These are phyloP conservation scores for Bergia sp. DNA, from an alignment of 92 coral and sea anemone genomes.

Conservation along the genomic window DNA sequence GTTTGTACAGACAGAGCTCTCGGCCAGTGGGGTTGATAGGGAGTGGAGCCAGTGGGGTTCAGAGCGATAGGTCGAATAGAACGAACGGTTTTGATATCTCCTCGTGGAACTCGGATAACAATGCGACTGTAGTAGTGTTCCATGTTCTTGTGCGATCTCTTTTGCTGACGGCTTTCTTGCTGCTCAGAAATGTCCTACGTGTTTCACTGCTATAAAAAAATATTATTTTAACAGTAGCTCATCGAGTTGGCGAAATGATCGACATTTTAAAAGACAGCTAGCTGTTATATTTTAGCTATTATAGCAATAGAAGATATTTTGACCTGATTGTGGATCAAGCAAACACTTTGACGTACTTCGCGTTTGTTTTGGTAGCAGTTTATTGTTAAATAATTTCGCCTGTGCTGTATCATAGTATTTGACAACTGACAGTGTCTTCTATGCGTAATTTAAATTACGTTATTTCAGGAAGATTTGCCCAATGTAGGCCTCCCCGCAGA, in stretches of 20 bases:
- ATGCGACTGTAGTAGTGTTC: background rate
- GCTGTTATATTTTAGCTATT: background rate
- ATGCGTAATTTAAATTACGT: background rate
- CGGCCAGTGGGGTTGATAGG: conserved; percentile 39
- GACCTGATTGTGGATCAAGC: background rate
- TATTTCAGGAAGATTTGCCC: background rate
- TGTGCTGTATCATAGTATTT: too few species aligned
- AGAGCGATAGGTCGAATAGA: conserved; percentile 20
- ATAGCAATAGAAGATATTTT: background rate
- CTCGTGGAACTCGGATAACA: background rate
- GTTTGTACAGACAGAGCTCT: conserved; percentile 21
- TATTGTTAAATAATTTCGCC: background rate
- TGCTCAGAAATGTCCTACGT: conserved; percentile 13
- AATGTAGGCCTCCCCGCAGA: background rate
- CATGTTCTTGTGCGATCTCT: conserved; percentile 14
- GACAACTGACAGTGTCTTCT: too few species aligned
- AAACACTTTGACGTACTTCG: background rate
- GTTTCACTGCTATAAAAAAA: background rate
- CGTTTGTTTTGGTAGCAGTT: too few species aligned
- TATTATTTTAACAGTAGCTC: too few species aligned
- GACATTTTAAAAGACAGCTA: too few species aligned
- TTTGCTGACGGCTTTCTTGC: background rate
- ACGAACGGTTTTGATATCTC: background rate
- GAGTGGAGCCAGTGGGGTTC: background rate
- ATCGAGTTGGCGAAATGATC: too few species aligned